A percentile compares a stretch with the other conserved stretches of the same genome.
Conservation (phyloP, 1,140 invertebrate species). For the Saccostrea cuccullata region DNA sequence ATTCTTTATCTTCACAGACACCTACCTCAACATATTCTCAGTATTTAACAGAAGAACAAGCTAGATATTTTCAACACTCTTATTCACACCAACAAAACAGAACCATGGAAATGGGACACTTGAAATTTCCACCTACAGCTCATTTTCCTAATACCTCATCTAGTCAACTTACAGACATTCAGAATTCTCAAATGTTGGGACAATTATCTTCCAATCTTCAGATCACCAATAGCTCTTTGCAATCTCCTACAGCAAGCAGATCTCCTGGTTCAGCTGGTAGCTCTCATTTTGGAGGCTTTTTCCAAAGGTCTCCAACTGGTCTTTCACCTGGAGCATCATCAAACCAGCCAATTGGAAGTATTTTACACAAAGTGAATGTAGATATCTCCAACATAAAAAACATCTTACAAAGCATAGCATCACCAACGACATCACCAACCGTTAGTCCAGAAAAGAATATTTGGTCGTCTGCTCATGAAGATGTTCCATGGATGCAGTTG, state of each 20-base stretch:
- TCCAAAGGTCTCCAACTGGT: not conserved
- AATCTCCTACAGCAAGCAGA: conserved; percentile 4
- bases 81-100: not conserved
- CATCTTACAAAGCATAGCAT: conserved; percentile 44
- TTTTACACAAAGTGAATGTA: conserved; percentile 43
- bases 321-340: conserved; percentile 1
- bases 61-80: not conserved
- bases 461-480: conserved; percentile 17
- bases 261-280: not conserved
- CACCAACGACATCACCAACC: conserved; percentile 28
- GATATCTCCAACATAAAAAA: conserved; percentile 45
- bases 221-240: not conserved
- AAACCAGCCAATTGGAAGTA: conserved; percentile 28
- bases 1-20: not conserved
- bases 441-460: conserved; percentile 13
- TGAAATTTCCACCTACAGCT: not conserved
- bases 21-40: not conserved
- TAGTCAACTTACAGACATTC: not conserved
- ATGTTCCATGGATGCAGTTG: conserved; percentile 26
- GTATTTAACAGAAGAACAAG: conserved; percentile 5
- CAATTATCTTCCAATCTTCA: not conserved
- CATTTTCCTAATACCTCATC: not conserved
- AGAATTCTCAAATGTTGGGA: not conserved
- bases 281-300: conserved; percentile 1
- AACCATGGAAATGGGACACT: not conserved